These are phyloP conservation scores for Cistogaster globosa DNA, from an alignment of 2,888 invertebrate species.

Conservation along the genomic window DNA sequence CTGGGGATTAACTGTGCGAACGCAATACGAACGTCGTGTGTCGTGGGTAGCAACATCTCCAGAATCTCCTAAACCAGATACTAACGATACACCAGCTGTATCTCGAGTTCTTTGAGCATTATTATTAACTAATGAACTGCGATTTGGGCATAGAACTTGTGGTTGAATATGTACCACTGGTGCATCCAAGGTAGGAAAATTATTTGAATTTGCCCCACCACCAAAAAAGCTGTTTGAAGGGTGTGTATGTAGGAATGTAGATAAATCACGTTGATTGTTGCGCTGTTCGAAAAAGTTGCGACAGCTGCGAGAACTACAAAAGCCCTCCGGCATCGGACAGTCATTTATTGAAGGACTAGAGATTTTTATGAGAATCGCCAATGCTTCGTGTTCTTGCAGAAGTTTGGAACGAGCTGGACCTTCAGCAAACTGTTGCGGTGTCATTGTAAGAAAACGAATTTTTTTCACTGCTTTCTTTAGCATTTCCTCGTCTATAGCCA, in stretches of 20 bases:
- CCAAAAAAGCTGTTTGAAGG: constrained; percentile 64
- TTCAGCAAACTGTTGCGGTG: constrained; percentile 92
- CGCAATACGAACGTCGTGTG: constrained; percentile 87
- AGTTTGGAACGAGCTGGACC: constrained; percentile 90
- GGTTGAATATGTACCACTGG: constrained; percentile 53
- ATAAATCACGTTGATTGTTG: constrained; percentile 79
- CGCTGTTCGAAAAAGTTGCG: constrained; percentile 79
- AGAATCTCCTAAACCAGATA: constrained; percentile 62
- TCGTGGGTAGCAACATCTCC: constrained; percentile 79
- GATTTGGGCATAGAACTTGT: constrained; percentile 52
- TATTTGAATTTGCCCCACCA: constrained; percentile 55
- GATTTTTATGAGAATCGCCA: constrained; percentile 92
- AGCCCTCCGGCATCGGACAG: constrained; percentile 89
- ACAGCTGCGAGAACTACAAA: constrained; percentile 84
- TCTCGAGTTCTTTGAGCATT: constrained; percentile 45
- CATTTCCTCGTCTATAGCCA: constrained; percentile 79
- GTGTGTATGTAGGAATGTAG: constrained; percentile 75
- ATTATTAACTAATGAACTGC: constrained; percentile 38
- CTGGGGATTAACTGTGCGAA: constrained; percentile 86
- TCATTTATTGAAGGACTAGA: constrained; percentile 88
- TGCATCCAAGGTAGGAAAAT: constrained; percentile 60
- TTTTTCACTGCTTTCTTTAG: constrained; percentile 88
- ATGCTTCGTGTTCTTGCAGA: constrained; percentile 89
- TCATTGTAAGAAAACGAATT: constrained; percentile 90
- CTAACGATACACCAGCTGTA: constrained; percentile 66